Percentiles rank a stretch among this genome's conserved stretches.
These are phyloP conservation scores for Ormyrus rosae DNA, from an alignment of 2,888 invertebrate genomes.

Conservation along the genomic window DNA sequence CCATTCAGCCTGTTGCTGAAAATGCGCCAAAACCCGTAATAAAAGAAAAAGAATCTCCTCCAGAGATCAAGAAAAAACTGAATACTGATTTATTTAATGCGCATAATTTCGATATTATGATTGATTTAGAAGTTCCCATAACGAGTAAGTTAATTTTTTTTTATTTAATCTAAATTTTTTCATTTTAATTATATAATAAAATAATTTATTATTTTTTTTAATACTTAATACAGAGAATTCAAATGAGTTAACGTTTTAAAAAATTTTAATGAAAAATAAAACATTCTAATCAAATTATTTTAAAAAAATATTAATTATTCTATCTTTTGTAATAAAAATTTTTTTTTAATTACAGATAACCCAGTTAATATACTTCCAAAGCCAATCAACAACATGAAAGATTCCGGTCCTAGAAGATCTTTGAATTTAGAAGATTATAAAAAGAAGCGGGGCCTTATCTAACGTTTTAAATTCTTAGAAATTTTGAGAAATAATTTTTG, in stretches of 20 bases:
- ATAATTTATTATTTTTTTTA: neutral
- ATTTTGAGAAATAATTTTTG: slow-evolving; percentile 30
- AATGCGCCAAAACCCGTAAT: slow-evolving; percentile 58
- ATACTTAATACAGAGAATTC: no score
- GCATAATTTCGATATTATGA: slow-evolving; percentile 97
- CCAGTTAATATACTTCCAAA: slow-evolving; percentile 86
- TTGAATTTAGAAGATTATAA: slow-evolving; percentile 95
- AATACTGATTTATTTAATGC: slow-evolving; percentile 79
- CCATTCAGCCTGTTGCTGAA: slow-evolving; percentile 51
- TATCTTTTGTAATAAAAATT: slow-evolving; percentile 14
- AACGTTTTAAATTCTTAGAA: slow-evolving; percentile 63
- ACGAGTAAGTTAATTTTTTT: slow-evolving; percentile 80
- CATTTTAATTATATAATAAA: neutral
- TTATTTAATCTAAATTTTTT: slow-evolving; percentile 12
- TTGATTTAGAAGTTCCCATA: slow-evolving; percentile 91
- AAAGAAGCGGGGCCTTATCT: slow-evolving; percentile 93
- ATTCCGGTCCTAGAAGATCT: slow-evolving; percentile 89
- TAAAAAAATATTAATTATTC: slow-evolving; percentile 6
- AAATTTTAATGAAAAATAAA: no score
- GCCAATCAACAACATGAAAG: slow-evolving; percentile 84
- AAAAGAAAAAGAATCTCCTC: slow-evolving; percentile 70
- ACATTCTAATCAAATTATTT: neutral
- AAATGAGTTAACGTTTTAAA: no score
- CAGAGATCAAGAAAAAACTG: slow-evolving; percentile 68
- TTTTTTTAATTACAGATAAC: slow-evolving; percentile 79